phyloP scores from a whole-genome alignment of 2,888 invertebrate species.

The Ennomos quercinarius region DNA sequence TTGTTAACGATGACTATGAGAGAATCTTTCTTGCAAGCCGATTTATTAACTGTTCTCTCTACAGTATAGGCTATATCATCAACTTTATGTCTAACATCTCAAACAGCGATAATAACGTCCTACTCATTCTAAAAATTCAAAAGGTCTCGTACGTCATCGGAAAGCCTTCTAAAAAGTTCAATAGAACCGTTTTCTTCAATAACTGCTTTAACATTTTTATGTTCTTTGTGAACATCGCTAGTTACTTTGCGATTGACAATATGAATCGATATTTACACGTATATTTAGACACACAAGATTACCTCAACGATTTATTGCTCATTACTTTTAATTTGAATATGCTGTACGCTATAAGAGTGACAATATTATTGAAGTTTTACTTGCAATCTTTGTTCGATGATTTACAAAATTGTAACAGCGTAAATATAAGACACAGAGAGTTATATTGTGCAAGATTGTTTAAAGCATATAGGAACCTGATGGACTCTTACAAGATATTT shows the following conservation, averaged over 20 bases:
- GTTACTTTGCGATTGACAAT: not conserved
- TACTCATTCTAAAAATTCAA: conserved; percentile 14
- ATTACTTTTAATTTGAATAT: conserved; percentile 14
- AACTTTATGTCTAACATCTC: conserved; percentile 4
- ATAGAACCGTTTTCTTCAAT: not conserved
- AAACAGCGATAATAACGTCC: conserved; percentile 7
- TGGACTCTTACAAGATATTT: conserved; percentile 26
- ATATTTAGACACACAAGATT: not conserved
- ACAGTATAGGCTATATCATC: conserved; percentile 6
- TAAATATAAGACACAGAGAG: not conserved
- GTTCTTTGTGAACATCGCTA: not conserved
- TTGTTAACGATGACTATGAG: not conserved
- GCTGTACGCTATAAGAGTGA: conserved; percentile 16
- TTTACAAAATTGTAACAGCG: not conserved
- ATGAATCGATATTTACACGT: not conserved
- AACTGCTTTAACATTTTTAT: conserved; percentile 7
- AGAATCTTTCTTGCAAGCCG: not conserved
- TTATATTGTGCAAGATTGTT: conserved; percentile 10
- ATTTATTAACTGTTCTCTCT: not conserved
- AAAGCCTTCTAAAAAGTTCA: not conserved
- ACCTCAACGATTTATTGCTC: conserved; percentile 3
- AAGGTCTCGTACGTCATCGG: conserved; percentile 10
- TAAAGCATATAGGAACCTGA: conserved; percentile 21
- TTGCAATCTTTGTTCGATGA: not conserved
- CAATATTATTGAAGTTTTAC: conserved; percentile 5